These are phyloP conservation scores for Tetramorium simillimum DNA, from an alignment of 1,140 invertebrate genomes.

Conservation along the genomic window DNA sequence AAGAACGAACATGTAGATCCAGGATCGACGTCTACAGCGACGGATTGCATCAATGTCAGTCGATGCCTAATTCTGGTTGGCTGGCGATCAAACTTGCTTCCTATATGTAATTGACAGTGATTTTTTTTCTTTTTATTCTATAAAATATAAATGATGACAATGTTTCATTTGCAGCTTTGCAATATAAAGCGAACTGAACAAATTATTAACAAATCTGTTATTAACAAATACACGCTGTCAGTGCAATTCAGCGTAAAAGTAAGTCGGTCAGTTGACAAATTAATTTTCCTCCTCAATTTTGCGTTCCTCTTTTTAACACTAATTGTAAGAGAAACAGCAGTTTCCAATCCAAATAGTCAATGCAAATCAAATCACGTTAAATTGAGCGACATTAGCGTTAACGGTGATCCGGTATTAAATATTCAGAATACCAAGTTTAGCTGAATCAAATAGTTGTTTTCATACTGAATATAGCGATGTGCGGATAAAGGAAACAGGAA, in stretches of 20 bases:
- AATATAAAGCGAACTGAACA: background rate
- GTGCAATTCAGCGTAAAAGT: background rate
- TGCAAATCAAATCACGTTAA: background rate
- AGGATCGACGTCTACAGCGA: background rate
- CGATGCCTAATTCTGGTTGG: background rate
- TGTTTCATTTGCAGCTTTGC: background rate
- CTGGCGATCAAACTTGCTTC: background rate
- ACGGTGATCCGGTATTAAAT: background rate
- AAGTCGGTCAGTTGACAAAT: background rate
- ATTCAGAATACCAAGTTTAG: background rate
- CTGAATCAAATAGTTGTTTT: background rate
- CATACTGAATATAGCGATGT: background rate
- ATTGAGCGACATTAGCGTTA: background rate
- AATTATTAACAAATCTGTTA: too few species aligned
- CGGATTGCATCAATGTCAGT: conserved; percentile 20
- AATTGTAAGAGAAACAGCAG: background rate
- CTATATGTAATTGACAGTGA: background rate
- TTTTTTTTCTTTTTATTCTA: background rate
- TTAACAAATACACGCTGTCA: background rate
- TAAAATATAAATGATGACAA: background rate
- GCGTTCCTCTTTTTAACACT: background rate
- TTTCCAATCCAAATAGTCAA: background rate
- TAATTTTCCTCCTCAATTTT: background rate
- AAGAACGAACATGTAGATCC: conserved; percentile 16
- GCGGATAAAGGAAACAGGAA: background rate